These are phyloP conservation scores for Actinopyga echinites DNA, from an alignment of 53 echinoderm and acorn worm genomes.

Conservation along the genomic window DNA sequence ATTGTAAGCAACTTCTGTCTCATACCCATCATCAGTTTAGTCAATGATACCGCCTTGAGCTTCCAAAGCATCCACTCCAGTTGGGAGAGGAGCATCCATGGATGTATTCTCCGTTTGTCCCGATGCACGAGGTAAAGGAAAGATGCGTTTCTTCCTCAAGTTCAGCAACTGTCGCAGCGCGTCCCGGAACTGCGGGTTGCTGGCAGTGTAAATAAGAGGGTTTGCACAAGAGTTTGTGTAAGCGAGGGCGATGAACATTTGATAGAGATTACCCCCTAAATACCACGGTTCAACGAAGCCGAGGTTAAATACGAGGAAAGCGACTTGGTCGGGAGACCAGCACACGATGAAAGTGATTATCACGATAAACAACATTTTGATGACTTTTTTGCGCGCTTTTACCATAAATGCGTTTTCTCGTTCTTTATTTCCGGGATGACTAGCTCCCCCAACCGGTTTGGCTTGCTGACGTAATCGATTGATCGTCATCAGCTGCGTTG, in stretches of 20 bases:
- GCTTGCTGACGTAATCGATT: constrained; percentile 54
- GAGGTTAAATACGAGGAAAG: constrained; percentile 53
- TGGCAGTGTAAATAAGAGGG: constrained; percentile 56
- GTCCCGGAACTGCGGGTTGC: constrained; percentile 48
- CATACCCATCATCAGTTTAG: not conserved
- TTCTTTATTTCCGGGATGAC: not conserved
- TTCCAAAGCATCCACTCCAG: constrained; percentile 33
- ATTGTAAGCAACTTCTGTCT: no score
- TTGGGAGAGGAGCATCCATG: constrained; percentile 7
- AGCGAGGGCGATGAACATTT: constrained; percentile 40
- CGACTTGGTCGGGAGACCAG: constrained; percentile 57
- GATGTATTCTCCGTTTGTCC: constrained; percentile 37
- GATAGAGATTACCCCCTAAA: constrained; percentile 41
- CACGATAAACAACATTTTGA: constrained; percentile 53
- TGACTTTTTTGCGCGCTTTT: constrained; percentile 47
- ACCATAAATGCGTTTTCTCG: constrained; percentile 25
- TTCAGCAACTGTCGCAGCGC: constrained; percentile 29
- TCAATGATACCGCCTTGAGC: constrained; percentile 12
- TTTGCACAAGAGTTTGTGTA: constrained; percentile 61
- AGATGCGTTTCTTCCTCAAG: not conserved
- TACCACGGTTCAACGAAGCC: constrained; percentile 43
- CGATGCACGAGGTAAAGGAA: not conserved
- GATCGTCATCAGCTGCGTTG: constrained; percentile 71
- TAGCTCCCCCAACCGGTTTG: not conserved
- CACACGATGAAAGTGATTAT: constrained; percentile 52